A percentile compares a stretch with the other conserved stretches of the same genome.
Conservation (phyloP, 35 echinoderm and acorn worm genomes). For the Nesometra sesokonis region DNA sequence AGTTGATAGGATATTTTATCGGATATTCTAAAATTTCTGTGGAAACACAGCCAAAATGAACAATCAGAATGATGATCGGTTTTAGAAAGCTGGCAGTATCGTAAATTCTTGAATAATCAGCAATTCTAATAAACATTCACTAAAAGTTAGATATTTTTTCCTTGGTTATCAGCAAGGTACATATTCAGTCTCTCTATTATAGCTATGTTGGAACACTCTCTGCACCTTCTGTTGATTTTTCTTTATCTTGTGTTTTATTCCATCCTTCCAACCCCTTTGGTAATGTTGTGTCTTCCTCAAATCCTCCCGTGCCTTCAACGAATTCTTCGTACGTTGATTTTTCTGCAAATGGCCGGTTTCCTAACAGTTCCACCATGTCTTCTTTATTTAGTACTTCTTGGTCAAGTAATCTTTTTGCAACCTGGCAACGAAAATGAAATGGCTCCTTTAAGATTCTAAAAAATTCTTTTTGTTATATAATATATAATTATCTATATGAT, state of each 20-base stretch:
- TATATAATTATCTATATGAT: too few relatives aligned
- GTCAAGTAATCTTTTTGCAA: slow-evolving; percentile 75
- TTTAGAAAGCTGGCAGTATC: too few relatives aligned
- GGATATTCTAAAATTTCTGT: too few relatives aligned
- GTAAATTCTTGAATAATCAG: too few relatives aligned
- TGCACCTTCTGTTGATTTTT: slow-evolving; percentile 14
- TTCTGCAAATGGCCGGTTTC: slow-evolving; percentile 79
- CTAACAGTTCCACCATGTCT: slow-evolving; percentile 94
- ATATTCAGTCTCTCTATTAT: not conserved
- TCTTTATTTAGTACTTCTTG: slow-evolving; percentile 88
- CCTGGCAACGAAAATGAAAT: slow-evolving; percentile 18
- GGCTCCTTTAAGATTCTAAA: too few relatives aligned
- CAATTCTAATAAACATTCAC: too few relatives aligned
- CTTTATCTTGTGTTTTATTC: slow-evolving; percentile 78
- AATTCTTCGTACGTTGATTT: slow-evolving; percentile 98
- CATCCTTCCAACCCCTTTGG: slow-evolving; percentile 84
- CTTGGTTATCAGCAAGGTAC: too few relatives aligned
- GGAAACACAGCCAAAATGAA: too few relatives aligned
- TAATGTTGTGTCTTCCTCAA: slow-evolving; percentile 87
- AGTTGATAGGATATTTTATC: too few relatives aligned
- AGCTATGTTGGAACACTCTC: not conserved
- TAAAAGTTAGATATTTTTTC: too few relatives aligned
- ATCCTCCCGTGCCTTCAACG: slow-evolving; percentile 89
- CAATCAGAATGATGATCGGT: too few relatives aligned
- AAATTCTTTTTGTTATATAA: too few relatives aligned